These are phyloP conservation scores for Sminthopsis crassicaudata DNA, from an alignment of 2,113 vertebrate species.

Conservation along the genomic window DNA sequence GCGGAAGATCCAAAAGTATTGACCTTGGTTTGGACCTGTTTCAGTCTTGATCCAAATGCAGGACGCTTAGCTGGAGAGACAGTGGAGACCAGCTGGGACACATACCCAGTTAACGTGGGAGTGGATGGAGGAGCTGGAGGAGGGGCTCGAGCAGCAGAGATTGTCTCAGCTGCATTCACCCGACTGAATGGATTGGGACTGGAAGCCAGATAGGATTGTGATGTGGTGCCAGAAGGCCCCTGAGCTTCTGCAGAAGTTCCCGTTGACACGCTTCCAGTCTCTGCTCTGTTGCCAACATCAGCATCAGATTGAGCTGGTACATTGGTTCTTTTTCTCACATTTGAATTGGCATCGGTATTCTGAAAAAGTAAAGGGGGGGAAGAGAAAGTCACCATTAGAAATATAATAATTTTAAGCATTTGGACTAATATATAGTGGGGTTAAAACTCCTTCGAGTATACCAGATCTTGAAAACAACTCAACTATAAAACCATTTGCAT, in stretches of 20 bases:
- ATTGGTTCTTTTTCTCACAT: conserved; percentile 94
- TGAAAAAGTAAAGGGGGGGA: conserved; percentile 76
- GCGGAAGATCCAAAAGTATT: conserved; percentile 85
- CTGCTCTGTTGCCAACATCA: conserved; percentile 85
- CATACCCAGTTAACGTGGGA: conserved; percentile 86
- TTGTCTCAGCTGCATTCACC: conserved; percentile 86
- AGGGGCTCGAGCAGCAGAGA: conserved; percentile 87
- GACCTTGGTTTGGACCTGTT: conserved; percentile 89
- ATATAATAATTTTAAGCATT: conserved; percentile 47
- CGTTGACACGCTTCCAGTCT: conserved; percentile 86
- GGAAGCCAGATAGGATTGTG: conserved; percentile 87
- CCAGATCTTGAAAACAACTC: background rate
- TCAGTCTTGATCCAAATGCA: conserved; percentile 91
- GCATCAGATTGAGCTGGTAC: conserved; percentile 85
- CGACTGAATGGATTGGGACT: conserved; percentile 93
- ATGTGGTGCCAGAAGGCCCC: conserved; percentile 82
- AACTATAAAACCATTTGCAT: background rate
- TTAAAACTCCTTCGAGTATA: conserved; percentile 36
- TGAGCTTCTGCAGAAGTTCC: conserved; percentile 82
- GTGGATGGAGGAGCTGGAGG: conserved; percentile 88
- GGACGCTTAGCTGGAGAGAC: conserved; percentile 88
- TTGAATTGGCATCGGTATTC: conserved; percentile 91
- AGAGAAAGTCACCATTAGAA: conserved; percentile 23
- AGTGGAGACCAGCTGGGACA: conserved; percentile 80
- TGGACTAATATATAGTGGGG: conserved; percentile 18